Percentiles rank a stretch among this genome's conserved stretches.
Conservation (phyloP, 2,888 invertebrate genomes). For the Toxonevra muliebris region DNA sequence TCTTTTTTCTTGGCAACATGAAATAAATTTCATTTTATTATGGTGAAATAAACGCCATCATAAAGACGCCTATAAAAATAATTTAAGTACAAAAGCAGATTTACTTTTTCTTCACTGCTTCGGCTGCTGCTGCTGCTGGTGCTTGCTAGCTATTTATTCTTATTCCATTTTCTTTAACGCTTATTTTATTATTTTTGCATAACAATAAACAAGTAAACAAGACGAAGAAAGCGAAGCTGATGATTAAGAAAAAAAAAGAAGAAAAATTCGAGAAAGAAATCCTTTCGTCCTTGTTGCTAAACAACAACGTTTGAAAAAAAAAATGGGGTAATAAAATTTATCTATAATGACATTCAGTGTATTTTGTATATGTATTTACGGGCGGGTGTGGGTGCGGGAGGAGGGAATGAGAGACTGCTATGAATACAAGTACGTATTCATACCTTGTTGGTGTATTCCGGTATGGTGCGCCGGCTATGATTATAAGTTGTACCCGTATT, state of each 20-base stretch:
- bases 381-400: neutral
- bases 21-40: too few species aligned
- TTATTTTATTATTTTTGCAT: neutral
- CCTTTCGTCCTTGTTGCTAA: too few species aligned
- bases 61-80: slow-evolving; percentile 6
- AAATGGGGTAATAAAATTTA: slow-evolving; percentile 14
- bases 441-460: too few species aligned
- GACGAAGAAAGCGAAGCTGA: neutral
- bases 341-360: slow-evolving; percentile 23
- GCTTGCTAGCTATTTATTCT: neutral
- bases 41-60: neutral
- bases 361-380: neutral
- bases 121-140: neutral
- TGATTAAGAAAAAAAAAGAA: neutral
- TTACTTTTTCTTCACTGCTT: neutral
- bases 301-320: neutral
- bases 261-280: neutral
- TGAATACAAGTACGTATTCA: too few species aligned
- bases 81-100: slow-evolving; percentile 5
- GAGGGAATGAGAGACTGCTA: too few species aligned
- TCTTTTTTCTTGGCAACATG: too few species aligned
- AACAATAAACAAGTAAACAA: neutral
- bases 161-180: neutral
- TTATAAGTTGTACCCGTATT: neutral
- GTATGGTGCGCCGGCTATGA: too few species aligned